Base-by-base conservation (phyloP, 2,113 vertebrate genomes). In the Turnix velox region DNA sequence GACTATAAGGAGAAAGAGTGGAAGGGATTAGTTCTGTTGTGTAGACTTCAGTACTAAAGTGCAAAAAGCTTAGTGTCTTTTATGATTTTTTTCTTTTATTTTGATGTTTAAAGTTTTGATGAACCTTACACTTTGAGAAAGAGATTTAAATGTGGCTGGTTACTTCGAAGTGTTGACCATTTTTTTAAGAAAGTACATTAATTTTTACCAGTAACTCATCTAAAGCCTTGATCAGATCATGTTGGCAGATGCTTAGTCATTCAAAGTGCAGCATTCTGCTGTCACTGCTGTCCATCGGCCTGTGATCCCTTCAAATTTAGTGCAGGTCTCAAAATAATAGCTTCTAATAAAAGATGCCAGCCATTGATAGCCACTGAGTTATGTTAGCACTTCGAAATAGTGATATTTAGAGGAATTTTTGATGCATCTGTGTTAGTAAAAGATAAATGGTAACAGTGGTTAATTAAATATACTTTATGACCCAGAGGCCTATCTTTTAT, bases 301-400 rank as follows among this genome's bases (percentile, higher is more conserved):
- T 33, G 4, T 1, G 7, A 66, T 28, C 20, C 65, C 15, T 28
- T 37, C 0, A 1, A 66, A 15, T 83, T n/a, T n/a, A n/a, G n/a
- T n/a, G n/a, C n/a, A n/a, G n/a, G 8, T 57, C 31, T 75, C 14
- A 68, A 61, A 65, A 49, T 69, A 39, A 8, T 54, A n/a, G n/a
- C n/a, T n/a, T n/a, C n/a, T n/a, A n/a, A n/a, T n/a, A n/a, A n/a
- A n/a, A n/a, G 16, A 65, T 94, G 31, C 51, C 28, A 83, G 10
- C 22, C 58, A 4, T 83, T 76, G 30, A 45, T 62, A 59, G 24
- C 39, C 6, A 9, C 24, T 49, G 49, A 51, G 6, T 12, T 72
- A 22, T 28, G 37, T 81, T 69, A 74, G 20, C 3, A 22, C 30
- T 30, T 66, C 39, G 33, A 91, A 81, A 55, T 62, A 55, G 4